Base-by-base conservation (phyloP, 1,140 invertebrate genomes). In the Euwallacea similis region DNA sequence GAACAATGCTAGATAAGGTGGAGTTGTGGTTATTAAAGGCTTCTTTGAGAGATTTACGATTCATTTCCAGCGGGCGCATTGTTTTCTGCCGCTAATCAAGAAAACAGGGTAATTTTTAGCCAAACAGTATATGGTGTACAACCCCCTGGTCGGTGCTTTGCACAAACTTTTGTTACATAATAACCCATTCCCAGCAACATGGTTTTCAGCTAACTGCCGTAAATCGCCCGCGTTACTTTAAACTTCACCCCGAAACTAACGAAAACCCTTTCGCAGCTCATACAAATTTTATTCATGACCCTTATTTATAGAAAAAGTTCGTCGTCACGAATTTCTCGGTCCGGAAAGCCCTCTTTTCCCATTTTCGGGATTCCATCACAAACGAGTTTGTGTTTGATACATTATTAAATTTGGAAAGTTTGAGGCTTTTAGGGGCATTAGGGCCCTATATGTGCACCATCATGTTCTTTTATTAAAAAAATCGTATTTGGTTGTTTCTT, bases 301-400 rank as follows among this genome's bases (percentile, higher is more conserved):
- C 33, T 59, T 59, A 59, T 59, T 59, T 59, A 59, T 59, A 59
- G 56, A 59, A 59, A 59, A 59, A 59, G 56, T 59, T 59, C 42
- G n/a, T 0, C 56, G 33, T 59, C 56, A 59, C 56, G 56, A 59
- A 59, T 59, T 59, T 6, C 56, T 42, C 10, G 16, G 8, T 33
- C 54, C 11, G 7, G 16, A 41, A 21, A 59, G 42, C 16, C 56
- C 56, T 59, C 41, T 59, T 33, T 42, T 41, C 8, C 56, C 13
- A 59, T 59, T 59, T 59, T 21, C 56, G 41, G 56, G 33, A 21
- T 59, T 59, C 56, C 33, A 59, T 59, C 56, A 59, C 11, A 59
- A 59, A 41, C 33, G 56, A 59, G 56, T 21, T 59, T 41, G 8
- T 59, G 56, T 41, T 59, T 59, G 42, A 59, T 59, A 59, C 33